These are phyloP conservation scores for Melanaphis sacchari DNA, from an alignment of 1,140 invertebrate genomes.

Conservation along the genomic window DNA sequence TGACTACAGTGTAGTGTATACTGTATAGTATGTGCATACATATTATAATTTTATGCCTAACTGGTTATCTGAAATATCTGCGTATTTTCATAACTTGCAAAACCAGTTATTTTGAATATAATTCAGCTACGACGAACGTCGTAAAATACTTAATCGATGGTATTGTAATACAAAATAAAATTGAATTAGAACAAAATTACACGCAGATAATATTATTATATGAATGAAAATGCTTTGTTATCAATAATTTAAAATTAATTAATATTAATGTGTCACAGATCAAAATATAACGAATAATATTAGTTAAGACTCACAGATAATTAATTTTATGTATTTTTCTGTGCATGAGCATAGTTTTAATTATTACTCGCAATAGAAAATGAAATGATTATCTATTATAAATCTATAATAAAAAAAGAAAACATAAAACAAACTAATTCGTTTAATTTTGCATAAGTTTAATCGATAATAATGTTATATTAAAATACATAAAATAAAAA, in stretches of 20 bases:
- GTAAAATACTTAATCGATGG: background rate
- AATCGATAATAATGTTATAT: background rate
- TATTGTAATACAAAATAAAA: conserved; percentile 7
- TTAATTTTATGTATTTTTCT: background rate
- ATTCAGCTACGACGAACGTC: background rate
- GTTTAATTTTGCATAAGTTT: background rate
- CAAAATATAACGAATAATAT: background rate
- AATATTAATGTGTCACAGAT: background rate
- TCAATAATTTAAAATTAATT: background rate
- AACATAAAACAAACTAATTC: background rate
- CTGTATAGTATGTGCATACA: background rate
- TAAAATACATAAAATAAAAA: background rate
- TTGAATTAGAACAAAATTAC: background rate
- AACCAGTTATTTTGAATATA: conserved; percentile 37
- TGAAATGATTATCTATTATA: background rate
- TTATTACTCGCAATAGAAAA: no score
- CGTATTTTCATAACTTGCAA: conserved; percentile 24
- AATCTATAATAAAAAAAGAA: background rate
- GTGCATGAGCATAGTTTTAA: no score
- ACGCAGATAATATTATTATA: background rate
- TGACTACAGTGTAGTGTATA: background rate
- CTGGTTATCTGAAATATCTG: background rate
- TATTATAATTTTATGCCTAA: background rate
- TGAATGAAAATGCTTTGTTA: background rate
- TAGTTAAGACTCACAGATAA: background rate